Conservation (phyloP, 1,140 invertebrate species). For the Polypedilum vanderplanki region DNA sequence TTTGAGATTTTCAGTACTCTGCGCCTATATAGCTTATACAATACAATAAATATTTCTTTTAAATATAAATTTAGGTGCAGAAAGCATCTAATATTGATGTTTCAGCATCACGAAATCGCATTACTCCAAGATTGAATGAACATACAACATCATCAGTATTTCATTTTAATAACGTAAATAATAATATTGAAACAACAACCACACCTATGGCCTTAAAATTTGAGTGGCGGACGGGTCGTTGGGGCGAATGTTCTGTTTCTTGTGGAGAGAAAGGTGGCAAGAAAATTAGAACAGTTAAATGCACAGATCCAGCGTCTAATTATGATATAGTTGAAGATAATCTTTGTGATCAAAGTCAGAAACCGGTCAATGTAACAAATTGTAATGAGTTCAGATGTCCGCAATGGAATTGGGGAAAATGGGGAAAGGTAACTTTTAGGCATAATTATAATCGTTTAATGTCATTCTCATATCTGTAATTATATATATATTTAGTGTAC, state of each 20-base stretch:
- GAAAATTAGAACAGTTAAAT: constrained; percentile 52
- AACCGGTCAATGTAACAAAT: constrained; percentile 44
- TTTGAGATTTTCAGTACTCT: too few species aligned
- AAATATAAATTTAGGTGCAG: constrained; percentile 21
- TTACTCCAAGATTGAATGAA: not conserved
- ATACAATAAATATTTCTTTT: not conserved
- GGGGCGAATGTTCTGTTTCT: not conserved
- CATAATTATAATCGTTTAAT: constrained; percentile 29
- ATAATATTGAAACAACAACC: constrained; percentile 3
- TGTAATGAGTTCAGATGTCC: constrained; percentile 58
- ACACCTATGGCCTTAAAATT: not conserved
- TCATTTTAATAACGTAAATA: constrained; percentile 17
- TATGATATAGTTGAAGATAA: constrained; percentile 39
- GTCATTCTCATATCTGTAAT: constrained; percentile 34
- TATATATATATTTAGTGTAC: constrained; percentile 40
- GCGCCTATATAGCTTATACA: too few species aligned
- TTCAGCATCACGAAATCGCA: constrained; percentile 23
- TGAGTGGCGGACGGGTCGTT: constrained; percentile 12
- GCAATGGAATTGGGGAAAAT: constrained; percentile 54
- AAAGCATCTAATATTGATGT: not conserved
- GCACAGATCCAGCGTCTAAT: constrained; percentile 43
- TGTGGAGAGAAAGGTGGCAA: constrained; percentile 46
- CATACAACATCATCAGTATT: constrained; percentile 12
- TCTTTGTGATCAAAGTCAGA: constrained; percentile 46
- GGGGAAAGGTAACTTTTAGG: constrained; percentile 50